Evolutionary conservation across 92 coral and sea anemone genomes (phyloP).

Genomic region (Parazoanthus atlanticus): DNA sequence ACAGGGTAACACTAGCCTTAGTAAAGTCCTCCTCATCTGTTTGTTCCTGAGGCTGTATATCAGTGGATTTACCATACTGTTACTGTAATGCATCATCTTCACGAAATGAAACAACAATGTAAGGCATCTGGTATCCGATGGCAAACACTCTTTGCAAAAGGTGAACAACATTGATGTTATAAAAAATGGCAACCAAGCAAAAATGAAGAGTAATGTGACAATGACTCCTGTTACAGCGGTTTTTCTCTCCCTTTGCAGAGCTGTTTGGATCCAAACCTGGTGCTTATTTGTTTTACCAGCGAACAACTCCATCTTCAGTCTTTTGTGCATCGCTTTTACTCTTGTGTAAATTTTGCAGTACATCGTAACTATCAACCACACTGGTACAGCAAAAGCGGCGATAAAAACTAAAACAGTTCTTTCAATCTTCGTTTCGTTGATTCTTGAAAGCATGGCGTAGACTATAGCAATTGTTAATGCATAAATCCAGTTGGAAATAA

Average conservation of each 20-base stretch:
- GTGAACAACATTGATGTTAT: constrained; percentile 59
- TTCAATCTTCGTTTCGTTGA: not conserved
- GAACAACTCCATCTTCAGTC: constrained; percentile 3
- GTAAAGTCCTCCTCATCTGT: constrained; percentile 47
- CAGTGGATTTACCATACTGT: constrained; percentile 71
- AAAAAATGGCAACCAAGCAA: constrained; percentile 74
- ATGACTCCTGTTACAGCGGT: constrained; percentile 63
- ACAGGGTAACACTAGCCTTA: not conserved
- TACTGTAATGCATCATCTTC: constrained; percentile 75
- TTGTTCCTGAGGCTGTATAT: constrained; percentile 69
- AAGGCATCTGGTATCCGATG: constrained; percentile 25
- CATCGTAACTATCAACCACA: constrained; percentile 38
- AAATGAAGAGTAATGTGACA: constrained; percentile 58
- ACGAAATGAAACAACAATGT: constrained; percentile 57
- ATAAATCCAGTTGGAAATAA: constrained; percentile 55
- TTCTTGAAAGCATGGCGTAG: constrained; percentile 21
- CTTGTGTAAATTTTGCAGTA: constrained; percentile 50
- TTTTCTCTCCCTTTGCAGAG: constrained; percentile 43
- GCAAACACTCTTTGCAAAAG: constrained; percentile 37
- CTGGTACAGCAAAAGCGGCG: constrained; percentile 60
- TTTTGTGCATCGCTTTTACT: constrained; percentile 37
- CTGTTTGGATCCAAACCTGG: not conserved
- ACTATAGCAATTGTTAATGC: constrained; percentile 47
- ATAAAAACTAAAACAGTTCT: constrained; percentile 55
- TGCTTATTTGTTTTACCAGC: not conserved